Conservation (phyloP, 2,113 vertebrate genomes). For the Tupaia tana region DNA sequence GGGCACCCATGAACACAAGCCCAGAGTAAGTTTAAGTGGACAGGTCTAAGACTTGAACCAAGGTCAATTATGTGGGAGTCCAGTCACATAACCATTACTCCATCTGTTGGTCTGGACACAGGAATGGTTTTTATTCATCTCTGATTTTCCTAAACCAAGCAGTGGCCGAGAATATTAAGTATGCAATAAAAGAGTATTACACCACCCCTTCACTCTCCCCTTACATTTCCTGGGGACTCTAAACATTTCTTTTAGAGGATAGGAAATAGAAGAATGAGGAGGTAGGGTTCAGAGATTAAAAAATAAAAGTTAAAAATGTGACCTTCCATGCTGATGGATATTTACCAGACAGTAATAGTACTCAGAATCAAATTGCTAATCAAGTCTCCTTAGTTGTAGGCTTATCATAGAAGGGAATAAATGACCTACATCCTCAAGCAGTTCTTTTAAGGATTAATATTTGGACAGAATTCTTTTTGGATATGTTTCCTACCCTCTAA, state of each 20-base stretch:
- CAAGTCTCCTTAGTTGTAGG: slow-evolving; percentile 28
- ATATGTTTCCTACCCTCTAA: not conserved
- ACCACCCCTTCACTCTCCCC: not conserved
- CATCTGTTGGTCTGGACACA: not conserved
- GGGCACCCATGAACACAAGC: too few relatives aligned
- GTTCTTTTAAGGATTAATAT: not conserved
- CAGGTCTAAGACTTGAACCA: too few relatives aligned
- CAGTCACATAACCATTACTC: too few relatives aligned
- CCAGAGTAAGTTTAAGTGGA: too few relatives aligned
- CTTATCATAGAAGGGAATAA: not conserved
- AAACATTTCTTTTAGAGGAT: not conserved
- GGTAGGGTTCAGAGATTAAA: not conserved
- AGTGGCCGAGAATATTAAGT: not conserved
- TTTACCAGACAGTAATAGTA: not conserved
- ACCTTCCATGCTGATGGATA: not conserved
- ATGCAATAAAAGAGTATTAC: not conserved
- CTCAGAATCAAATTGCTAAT: slow-evolving; percentile 39
- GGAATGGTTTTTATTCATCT: slow-evolving; percentile 27
- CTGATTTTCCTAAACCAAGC: slow-evolving; percentile 32
- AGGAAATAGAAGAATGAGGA: not conserved
- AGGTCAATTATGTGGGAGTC: too few relatives aligned
- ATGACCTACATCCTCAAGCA: not conserved
- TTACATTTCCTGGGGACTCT: slow-evolving; percentile 3
- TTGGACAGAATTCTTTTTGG: not conserved
- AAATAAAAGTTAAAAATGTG: not conserved